Evolutionary conservation across 2,888 invertebrate genomes (phyloP), one percentile per base, ranked within the genome.

Genomic region (Aspidapion aeneum): DNA sequence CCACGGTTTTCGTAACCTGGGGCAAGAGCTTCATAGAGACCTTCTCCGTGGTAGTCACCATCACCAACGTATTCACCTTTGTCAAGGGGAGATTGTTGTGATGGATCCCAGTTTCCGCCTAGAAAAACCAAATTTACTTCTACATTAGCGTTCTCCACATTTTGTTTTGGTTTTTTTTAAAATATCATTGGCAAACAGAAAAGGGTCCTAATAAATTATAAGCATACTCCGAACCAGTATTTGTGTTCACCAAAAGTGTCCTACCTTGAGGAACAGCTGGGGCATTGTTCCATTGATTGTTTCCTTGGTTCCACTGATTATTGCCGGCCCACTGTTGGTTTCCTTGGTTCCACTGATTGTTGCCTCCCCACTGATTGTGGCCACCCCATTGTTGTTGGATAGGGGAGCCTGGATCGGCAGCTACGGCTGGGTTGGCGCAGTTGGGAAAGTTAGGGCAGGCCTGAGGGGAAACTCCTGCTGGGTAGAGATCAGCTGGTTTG

Each of bases 11-110:
- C 70, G 66, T 75, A 77, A 54, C 72, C 73, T 55, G 71, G 71
- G 62, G 80, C 79, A 61, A 79, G 78, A 70, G 80, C 75, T 72
- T 80, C 80, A 55, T 77, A 77, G 20, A 80, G 74, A 61, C 80
- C 80, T 76, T 80, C 80, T 16, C 80, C 80, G 66, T 73, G 78
- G 73, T 78, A 80, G 68, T 80, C 80, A 20, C 76, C 76, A 65
- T 76, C 76, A n/a, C 76, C 76, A 63, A 74, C 74, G 65, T 76
- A 76, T 61, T 74, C 74, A 22, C 76, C 76, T 52, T 72, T 69
- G 67, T 75, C 71, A 63, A 76, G 71, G 67, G 75, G 74, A 56
- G 72, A 72, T 62, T 76, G 75, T 5, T 70, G 64, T 17, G 70
- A 60, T 7, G 73, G 63, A 49, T 68, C 64, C 67, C 74, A 75